Evolutionary conservation across 2,797 vertebrate genomes (phyloP).

Genomic region (Anomalospiza imberbis): DNA sequence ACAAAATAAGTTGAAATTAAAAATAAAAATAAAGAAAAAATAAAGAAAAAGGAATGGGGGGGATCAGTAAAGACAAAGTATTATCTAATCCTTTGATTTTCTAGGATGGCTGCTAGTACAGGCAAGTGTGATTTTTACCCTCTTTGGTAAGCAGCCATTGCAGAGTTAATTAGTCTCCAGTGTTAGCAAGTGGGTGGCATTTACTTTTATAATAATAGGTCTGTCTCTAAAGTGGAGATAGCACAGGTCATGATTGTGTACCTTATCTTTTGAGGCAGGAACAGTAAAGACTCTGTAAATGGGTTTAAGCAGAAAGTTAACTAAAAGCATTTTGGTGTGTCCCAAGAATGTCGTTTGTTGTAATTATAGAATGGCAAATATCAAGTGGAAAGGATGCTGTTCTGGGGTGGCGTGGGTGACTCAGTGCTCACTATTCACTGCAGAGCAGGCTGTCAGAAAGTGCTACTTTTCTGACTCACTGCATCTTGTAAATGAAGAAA

Average conservation of each 20-base stretch:
- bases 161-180: conserved; percentile 25
- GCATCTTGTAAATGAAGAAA: conserved; percentile 26
- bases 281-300: background rate
- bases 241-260: background rate
- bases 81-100: background rate
- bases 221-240: background rate
- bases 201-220: conserved; percentile 14
- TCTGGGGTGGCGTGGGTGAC: conserved; percentile 4
- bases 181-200: conserved; percentile 31
- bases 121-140: background rate
- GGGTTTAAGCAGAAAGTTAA: conserved; percentile 20
- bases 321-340: background rate
- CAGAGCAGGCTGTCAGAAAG: conserved; percentile 33
- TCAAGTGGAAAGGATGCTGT: background rate
- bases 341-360: background rate
- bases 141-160: background rate
- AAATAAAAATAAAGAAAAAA: background rate
- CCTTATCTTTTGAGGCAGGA: conserved; percentile 5
- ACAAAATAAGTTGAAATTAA: background rate
- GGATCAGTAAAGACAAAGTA: background rate
- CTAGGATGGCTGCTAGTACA: background rate
- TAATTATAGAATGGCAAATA: conserved; percentile 50
- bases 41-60: background rate
- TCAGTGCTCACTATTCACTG: conserved; percentile 2
- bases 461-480: conserved; percentile 42